These are phyloP conservation scores for Blastobasis adustella DNA, from an alignment of 2,888 invertebrate genomes.

Conservation along the genomic window DNA sequence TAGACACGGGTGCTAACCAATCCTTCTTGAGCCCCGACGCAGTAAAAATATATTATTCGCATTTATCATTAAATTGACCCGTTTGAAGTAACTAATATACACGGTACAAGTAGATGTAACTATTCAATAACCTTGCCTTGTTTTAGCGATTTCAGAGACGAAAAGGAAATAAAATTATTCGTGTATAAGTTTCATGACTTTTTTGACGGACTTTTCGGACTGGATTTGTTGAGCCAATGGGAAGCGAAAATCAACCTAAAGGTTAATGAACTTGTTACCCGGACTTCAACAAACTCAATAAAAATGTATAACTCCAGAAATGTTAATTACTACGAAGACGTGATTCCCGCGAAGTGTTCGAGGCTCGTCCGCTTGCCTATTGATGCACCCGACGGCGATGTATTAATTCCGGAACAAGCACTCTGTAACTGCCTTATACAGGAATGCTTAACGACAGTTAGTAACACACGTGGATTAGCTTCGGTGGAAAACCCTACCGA, in stretches of 20 bases:
- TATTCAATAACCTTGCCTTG: constrained; percentile 13
- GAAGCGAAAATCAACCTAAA: constrained; percentile 16
- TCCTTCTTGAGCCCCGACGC: neutral
- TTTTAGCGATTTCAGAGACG: constrained; percentile 13
- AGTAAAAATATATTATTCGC: neutral
- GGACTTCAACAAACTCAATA: constrained; percentile 8
- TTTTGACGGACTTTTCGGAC: constrained; percentile 16
- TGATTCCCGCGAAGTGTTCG: constrained; percentile 8
- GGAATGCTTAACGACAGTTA: constrained; percentile 10
- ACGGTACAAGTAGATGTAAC: constrained; percentile 8
- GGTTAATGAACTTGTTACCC: constrained; percentile 10
- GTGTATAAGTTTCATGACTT: constrained; percentile 13
- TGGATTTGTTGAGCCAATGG: constrained; percentile 16
- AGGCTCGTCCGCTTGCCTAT: constrained; percentile 8
- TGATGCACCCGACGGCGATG: constrained; percentile 5
- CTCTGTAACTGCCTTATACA: constrained; percentile 7
- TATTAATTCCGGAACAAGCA: constrained; percentile 4
- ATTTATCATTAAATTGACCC: neutral
- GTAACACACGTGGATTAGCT: too few species aligned
- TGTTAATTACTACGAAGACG: constrained; percentile 12
- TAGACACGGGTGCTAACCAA: constrained; percentile 6
- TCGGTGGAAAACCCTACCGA: too few species aligned
- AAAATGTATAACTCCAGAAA: constrained; percentile 8
- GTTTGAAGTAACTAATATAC: neutral
- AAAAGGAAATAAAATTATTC: constrained; percentile 5